A percentile compares a stretch with the other conserved stretches of the same genome.
phyloP scores from a whole-genome alignment of 2,113 vertebrate species.

The Verasper variegatus region DNA sequence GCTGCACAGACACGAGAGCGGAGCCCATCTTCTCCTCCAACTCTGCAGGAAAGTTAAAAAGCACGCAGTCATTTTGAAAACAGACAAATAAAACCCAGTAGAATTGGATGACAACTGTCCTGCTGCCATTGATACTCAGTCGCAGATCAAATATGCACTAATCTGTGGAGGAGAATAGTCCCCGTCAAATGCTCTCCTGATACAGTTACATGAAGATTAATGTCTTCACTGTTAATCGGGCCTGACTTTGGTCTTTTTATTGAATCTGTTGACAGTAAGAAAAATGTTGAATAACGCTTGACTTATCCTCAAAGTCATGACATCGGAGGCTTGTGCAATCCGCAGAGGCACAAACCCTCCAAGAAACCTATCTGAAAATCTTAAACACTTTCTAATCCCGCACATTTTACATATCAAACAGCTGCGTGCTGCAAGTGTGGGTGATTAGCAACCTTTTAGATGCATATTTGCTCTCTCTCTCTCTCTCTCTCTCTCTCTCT shows the following conservation, averaged over 20 bases:
- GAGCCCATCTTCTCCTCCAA: background rate
- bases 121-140: background rate
- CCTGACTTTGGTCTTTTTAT: background rate
- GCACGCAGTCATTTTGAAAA: background rate
- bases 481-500: no score
- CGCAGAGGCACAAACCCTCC: background rate
- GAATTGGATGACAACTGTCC: background rate
- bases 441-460: constrained; percentile 41
- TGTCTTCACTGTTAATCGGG: background rate
- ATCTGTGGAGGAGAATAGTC: background rate
- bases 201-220: background rate
- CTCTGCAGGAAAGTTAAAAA: background rate
- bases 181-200: background rate
- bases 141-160: background rate
- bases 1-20: background rate
- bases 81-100: no score
- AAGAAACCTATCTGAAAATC: background rate
- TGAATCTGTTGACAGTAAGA: constrained; percentile 5
- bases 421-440: background rate
- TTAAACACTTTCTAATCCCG: background rate
- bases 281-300: background rate
- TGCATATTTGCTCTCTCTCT: constrained; percentile 50
- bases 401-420: constrained; percentile 19
- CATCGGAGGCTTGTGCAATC: background rate
- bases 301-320: constrained; percentile 2